Evolutionary conservation across 2,113 vertebrate genomes (phyloP), one percentile per base, ranked within the genome.

Genomic region (Hoplias malabaricus): DNA sequence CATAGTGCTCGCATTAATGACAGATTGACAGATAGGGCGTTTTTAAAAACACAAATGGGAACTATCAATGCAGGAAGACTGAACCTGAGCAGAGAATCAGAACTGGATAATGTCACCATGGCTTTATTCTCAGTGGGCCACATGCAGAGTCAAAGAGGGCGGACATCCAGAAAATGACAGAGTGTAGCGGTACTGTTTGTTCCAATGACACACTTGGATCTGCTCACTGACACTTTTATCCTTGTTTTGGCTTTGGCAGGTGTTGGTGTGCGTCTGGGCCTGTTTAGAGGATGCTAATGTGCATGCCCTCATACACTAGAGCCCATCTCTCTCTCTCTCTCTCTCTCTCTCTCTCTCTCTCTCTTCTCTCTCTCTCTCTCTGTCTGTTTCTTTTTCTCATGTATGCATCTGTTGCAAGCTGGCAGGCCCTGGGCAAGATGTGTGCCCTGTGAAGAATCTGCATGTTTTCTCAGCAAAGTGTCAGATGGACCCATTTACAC

Each of bases 241-340:
- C 38, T 27, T 63, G 21, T 79, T 66, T 66, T 25, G 8, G 33
- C 36, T 66, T 56, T 78, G 71, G 59, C 48, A 71, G 61, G 76
- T 50, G 43, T 36, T 63, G 10, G 12, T 43, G 48, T 27, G 34
- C 21, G 5, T 74, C 9, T n/a, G 7, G 14, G 11, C 8, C 2
- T 27, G 43, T 67, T 27, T 70, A 50, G 19, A 54, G 38, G 50
- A 36, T 34, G 27, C 38, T n/a, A 69, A 71, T 65, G 21, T 0
- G 11, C 16, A 14, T 16, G 14, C 46, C 27, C n/a, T 1, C 40
- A 48, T 6, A 61, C 57, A 61, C 57, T 5, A 61, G 57, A 31
- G 13, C 16, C 29, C 48, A 53, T 53, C 6, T 23, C 48, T 53
- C 1, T 38, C 4, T 38, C 36, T 38, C 4, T 50, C 46, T 21